Evolutionary conservation across 2,113 vertebrate genomes (phyloP), one percentile per base, ranked within the genome.

Genomic region (Cnemophilus loriae): DNA sequence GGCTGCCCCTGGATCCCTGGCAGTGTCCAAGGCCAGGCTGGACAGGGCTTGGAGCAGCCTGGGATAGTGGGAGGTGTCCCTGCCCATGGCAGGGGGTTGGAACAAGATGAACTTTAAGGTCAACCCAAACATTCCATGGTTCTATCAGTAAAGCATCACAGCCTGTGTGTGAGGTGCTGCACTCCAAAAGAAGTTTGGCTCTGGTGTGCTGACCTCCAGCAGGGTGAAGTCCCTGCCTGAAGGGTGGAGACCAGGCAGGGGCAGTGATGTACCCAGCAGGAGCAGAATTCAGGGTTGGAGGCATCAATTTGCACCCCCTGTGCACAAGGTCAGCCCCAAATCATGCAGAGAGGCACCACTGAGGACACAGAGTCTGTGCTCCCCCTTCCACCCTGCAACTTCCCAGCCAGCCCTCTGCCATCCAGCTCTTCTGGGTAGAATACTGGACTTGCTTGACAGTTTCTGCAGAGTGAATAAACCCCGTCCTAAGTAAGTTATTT

Each of bases 281-380:
- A 73, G 41, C 17, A 79, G 28, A 69, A 57, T n/a, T 44, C 8
- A 16, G 64, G 11, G 7, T 3, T 57, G 68, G 37, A 65, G 19
- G 19, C 12, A 10, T 30, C 47, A 19, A 7, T 57, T 20, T 27
- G 17, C 10, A 47, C 4, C 8, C 13, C 5, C n/a, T 1, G 1
- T 11, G n/a, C 46, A 41, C 33, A 7, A 46, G 12, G 35, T 10
- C 11, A 26, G 33, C 15, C 53, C 39, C 24, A 20, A 21, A 5
- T 2, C 0, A 1, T 13, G n/a, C 32, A 7, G 5, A 20, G 77
- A 69, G 49, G 37, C 30, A 12, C 8, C 21, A 7, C 5, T 1
- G 10, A 83, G 53, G 30, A 9, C 28, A 12, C 46, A 20, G 35
- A 42, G 8, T 7, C n/a, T 44, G 26, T 27, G 32, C 11, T 44